Evolutionary conservation across 2,797 vertebrate species (phyloP).

Genomic region (Pantherophis vulpinus): DNA sequence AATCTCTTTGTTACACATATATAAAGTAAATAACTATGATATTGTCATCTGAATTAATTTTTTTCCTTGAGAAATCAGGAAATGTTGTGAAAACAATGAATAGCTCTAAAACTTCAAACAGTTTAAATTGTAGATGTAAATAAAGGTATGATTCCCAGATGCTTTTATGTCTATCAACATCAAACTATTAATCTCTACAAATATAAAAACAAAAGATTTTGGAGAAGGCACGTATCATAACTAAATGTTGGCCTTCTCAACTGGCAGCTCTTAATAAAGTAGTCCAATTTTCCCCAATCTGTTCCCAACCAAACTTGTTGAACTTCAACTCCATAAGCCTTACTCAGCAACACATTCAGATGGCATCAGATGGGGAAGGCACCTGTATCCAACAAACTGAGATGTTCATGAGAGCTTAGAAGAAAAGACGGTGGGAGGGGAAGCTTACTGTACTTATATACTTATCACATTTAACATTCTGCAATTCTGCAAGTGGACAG

Average conservation of each 20-base stretch:
- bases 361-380: not conserved
- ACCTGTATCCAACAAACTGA: not conserved
- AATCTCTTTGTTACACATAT: not conserved
- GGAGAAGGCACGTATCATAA: not conserved
- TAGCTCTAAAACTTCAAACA: not conserved
- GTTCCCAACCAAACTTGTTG: not conserved
- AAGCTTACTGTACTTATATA: not conserved
- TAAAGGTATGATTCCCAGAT: not conserved
- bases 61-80: not conserved
- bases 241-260: not conserved
- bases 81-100: constrained; percentile 12
- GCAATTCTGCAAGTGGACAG: not conserved
- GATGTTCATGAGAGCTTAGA: not conserved
- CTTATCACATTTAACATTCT: constrained; percentile 2
- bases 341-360: not conserved
- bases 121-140: not conserved
- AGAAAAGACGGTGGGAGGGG: not conserved
- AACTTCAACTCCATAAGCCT: not conserved
- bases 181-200: not conserved
- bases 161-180: not conserved
- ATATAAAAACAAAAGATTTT: not conserved
- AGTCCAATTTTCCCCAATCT: not conserved
- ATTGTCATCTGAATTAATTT: not conserved
- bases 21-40: constrained; percentile 5
- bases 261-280: not conserved